Evolutionary conservation across 2,888 invertebrate genomes (phyloP), one percentile per base, ranked within the genome.

Genomic region (Ecliptopera silaceata): DNA sequence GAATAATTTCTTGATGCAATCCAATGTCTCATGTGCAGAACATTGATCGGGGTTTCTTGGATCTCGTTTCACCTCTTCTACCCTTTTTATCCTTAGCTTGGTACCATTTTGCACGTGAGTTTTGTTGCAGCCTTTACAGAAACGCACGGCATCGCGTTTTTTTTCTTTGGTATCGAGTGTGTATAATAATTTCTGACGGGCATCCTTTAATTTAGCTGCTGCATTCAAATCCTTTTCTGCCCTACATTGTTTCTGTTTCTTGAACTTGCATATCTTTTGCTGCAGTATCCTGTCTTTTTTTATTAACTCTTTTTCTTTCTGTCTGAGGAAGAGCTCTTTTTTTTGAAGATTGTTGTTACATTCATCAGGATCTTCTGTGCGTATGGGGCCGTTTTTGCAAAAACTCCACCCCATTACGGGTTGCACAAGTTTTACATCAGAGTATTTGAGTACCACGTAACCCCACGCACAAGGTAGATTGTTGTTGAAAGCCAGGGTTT

Each of bases 151-250:
- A 45, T 57, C 60, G 31, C 53, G 49, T 36, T 59, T 66, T 29
- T 66, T 61, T 22, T 69, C 51, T 41, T 59, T 65, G 6, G 59
- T 56, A 52, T 65, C 54, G 1, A 66, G 46, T 41, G 63, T 61
- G 17, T 51, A 47, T 36, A 64, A 50, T 48, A 80, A 55, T 54
- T 71, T 69, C 45, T 72, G 75, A 42, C 68, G 72, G 4, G 78
- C 75, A 56, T 56, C 42, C 10, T 69, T 65, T 44, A 80, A 64
- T 70, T 72, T 74, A 3, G 57, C 60, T 12, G 74, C 72, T 11
- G 77, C 71, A 48, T 48, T 59, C 43, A 70, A 64, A 59, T 78
- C 70, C 5, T 63, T 62, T 55, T 70, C 64, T 22, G 69, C 66
- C 56, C 51, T 69, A 20, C 58, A 55, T 38, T 58, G 59, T 44